These are phyloP conservation scores for Galagoides demidoff DNA, from an alignment of 2,797 vertebrate genomes.

Conservation along the genomic window DNA sequence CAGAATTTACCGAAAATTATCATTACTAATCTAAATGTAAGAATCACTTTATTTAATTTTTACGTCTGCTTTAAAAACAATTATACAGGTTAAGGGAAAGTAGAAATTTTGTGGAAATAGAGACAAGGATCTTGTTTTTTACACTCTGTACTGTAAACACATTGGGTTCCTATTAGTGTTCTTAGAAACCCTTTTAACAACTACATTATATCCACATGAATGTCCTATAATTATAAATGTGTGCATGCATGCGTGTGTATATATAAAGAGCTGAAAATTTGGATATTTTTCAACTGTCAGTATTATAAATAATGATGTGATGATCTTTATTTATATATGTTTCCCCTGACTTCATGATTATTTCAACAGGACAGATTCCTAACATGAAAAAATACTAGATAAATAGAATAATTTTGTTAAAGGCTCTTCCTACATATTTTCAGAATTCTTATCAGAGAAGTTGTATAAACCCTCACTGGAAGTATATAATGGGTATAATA, in stretches of 20 bases:
- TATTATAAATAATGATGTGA: neutral
- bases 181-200: constrained; percentile 36
- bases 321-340: neutral
- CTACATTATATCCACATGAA: neutral
- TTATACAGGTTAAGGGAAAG: neutral
- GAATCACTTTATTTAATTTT: neutral
- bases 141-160: neutral
- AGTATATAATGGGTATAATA: neutral
- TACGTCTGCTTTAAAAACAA: neutral
- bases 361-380: constrained; percentile 10
- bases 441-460: neutral
- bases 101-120: neutral
- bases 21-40: neutral
- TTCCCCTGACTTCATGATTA: neutral
- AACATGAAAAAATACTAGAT: neutral
- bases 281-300: neutral
- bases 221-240: neutral
- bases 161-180: neutral
- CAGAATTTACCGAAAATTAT: neutral
- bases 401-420: constrained; percentile 1
- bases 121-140: constrained; percentile 14
- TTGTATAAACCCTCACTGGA: neutral
- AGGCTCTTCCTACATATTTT: neutral
- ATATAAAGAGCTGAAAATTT: neutral
- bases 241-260: neutral